phyloP scores from a whole-genome alignment of 2,888 invertebrate species.

The Troides helena region DNA sequence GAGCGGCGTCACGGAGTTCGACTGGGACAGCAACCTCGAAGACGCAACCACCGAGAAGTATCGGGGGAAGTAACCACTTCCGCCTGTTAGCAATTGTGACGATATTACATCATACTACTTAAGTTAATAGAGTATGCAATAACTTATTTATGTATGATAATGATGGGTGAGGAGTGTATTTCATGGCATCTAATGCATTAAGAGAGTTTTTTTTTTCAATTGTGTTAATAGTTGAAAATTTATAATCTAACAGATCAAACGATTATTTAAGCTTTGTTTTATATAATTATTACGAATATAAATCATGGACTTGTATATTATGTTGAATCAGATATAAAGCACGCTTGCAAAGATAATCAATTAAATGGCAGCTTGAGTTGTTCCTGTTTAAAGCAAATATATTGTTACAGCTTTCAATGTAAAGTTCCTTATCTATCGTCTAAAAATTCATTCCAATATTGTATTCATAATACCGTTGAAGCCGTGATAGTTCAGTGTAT shows the following conservation, averaged over 20 bases:
- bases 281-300: not conserved
- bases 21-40: conserved; percentile 92
- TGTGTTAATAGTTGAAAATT: not conserved
- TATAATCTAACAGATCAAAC: not conserved
- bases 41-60: conserved; percentile 81
- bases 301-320: conserved; percentile 15
- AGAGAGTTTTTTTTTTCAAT: not conserved
- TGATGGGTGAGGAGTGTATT: not conserved
- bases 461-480: not conserved
- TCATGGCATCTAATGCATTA: not conserved
- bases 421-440: conserved; percentile 3
- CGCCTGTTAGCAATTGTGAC: not conserved
- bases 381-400: not conserved
- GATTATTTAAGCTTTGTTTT: not conserved
- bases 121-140: not conserved
- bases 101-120: not conserved
- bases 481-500: too few species aligned
- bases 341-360: not conserved
- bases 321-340: conserved; percentile 3
- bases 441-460: conserved; percentile 24
- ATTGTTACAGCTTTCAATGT: conserved; percentile 3
- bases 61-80: conserved; percentile 60
- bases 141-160: conserved; percentile 1
- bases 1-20: conserved; percentile 90
- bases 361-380: not conserved